Conservation (phyloP, 2,113 vertebrate genomes). For the Pseudorasbora parva region DNA sequence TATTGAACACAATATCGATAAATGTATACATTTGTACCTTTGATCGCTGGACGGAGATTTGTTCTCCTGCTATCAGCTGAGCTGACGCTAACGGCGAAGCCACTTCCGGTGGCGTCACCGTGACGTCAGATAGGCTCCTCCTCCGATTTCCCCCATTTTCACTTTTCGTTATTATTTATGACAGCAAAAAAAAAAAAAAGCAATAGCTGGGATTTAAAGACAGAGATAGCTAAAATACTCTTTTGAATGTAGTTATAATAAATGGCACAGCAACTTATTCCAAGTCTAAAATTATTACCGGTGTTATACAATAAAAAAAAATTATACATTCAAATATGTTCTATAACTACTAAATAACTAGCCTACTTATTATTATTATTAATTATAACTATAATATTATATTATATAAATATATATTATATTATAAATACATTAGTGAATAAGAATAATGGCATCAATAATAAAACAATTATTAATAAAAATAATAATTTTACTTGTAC, state of each 20-base stretch:
- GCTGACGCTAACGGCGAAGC: background rate
- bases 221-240: background rate
- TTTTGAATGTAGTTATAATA: background rate
- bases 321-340: no score
- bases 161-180: background rate
- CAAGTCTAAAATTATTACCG: background rate
- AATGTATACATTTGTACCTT: constrained; percentile 4
- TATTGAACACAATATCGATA: background rate
- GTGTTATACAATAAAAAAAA: background rate
- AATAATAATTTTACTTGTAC: no score
- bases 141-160: background rate
- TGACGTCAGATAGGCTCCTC: constrained; percentile 22
- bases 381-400: no score
- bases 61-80: constrained; percentile 23
- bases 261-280: background rate
- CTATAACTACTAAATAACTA: no score
- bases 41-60: background rate
- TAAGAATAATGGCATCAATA: no score
- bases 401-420: no score
- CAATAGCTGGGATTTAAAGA: background rate
- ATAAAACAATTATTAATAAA: no score
- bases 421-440: no score
- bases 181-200: background rate
- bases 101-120: background rate
- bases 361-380: no score